Evolutionary conservation across 2,888 invertebrate genomes (phyloP).

Genomic region (Coenonympha arcania): DNA sequence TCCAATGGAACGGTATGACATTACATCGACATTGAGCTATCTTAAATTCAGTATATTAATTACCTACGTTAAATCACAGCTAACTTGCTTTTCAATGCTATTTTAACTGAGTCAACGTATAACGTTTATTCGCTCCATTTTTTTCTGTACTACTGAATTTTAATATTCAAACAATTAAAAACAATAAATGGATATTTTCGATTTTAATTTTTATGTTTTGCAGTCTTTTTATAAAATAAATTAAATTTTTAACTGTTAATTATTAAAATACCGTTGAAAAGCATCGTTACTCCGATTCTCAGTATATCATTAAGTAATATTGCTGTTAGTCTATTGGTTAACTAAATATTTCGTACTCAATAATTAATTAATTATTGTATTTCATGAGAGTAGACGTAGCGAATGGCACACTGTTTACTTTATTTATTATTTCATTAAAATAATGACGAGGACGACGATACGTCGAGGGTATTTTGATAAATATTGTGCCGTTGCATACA

Average conservation of each 20-base stretch:
- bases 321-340: conserved; percentile 69
- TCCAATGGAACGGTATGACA: conserved; percentile 70
- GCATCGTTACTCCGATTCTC: neutral
- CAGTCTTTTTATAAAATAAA: no score
- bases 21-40: conserved; percentile 72
- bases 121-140: neutral
- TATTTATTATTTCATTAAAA: conserved; percentile 37
- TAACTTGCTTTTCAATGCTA: neutral
- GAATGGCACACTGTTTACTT: conserved; percentile 62
- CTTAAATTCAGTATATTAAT: conserved; percentile 70
- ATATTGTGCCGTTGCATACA: conserved; percentile 48
- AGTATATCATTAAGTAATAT: conserved; percentile 62
- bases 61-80: conserved; percentile 27
- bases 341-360: conserved; percentile 54
- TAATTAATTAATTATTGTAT: conserved; percentile 55
- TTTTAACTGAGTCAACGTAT: neutral
- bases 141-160: neutral
- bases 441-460: conserved; percentile 72
- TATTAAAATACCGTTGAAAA: neutral
- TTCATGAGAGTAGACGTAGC: conserved; percentile 58
- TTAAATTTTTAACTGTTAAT: neutral
- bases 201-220: no score
- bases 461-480: conserved; percentile 43
- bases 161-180: no score
- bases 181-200: no score